Conservation (phyloP, 1,140 invertebrate species). For the Diploscapter pachys region DNA sequence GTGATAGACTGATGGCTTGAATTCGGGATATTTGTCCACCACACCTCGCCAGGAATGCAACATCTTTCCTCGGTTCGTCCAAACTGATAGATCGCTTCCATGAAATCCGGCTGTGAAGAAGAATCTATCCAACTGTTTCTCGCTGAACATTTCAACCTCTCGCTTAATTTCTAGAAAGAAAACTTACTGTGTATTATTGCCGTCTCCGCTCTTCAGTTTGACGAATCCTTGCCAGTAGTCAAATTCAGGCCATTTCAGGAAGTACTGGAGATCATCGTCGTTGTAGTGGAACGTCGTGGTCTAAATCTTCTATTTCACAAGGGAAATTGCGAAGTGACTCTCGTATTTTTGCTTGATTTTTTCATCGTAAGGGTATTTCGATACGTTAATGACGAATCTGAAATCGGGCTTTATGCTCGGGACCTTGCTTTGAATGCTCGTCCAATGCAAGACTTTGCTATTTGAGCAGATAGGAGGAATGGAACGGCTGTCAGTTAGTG, state of each 20-base stretch:
- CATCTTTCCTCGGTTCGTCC: slow-evolving; percentile 52
- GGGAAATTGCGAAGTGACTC: too few species aligned
- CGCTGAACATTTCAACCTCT: slow-evolving; percentile 29
- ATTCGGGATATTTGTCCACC: slow-evolving; percentile 55
- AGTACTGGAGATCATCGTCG: slow-evolving; percentile 49
- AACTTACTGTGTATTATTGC: slow-evolving; percentile 33
- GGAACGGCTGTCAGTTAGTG: too few species aligned
- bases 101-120: slow-evolving; percentile 59
- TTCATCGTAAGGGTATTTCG: too few species aligned
- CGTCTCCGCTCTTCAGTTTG: slow-evolving; percentile 43
- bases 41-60: slow-evolving; percentile 50
- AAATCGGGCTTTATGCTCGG: too few species aligned
- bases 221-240: slow-evolving; percentile 53
- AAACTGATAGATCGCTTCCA: slow-evolving; percentile 50
- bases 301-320: too few species aligned
- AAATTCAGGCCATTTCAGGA: slow-evolving; percentile 55
- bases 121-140: slow-evolving; percentile 47
- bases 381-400: too few species aligned
- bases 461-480: too few species aligned
- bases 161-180: neutral
- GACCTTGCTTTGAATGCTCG: neutral
- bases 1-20: slow-evolving; percentile 53
- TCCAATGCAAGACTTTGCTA: slow-evolving; percentile 14
- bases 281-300: slow-evolving; percentile 22
- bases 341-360: too few species aligned